Percentiles rank a stretch among this genome's conserved stretches.
Evolutionary conservation across 1,140 invertebrate genomes (phyloP).

Genomic region (Eumeta japonica): DNA sequence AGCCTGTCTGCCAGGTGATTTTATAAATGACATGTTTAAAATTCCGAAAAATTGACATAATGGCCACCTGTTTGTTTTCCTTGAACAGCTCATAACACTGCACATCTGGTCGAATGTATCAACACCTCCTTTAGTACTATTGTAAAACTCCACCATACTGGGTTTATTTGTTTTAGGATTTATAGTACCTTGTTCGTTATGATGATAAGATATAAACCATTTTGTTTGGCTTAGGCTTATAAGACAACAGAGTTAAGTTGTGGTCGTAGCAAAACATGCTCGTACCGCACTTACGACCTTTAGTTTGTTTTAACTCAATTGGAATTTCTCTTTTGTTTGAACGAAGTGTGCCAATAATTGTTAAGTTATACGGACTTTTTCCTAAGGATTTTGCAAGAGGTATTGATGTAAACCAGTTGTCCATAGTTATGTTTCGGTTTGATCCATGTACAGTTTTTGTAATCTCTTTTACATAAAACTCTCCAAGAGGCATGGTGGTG

Average conservation of each 20-base stretch:
- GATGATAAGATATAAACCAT: slow-evolving; percentile 17
- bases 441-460: slow-evolving; percentile 20
- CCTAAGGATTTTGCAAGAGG: slow-evolving; percentile 24
- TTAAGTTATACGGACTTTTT: slow-evolving; percentile 22
- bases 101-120: slow-evolving; percentile 12
- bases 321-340: slow-evolving; percentile 31
- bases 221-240: slow-evolving; percentile 31
- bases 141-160: slow-evolving; percentile 11
- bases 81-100: slow-evolving; percentile 18
- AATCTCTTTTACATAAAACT: slow-evolving; percentile 19
- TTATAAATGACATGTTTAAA: slow-evolving; percentile 14
- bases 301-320: slow-evolving; percentile 15
- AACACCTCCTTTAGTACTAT: slow-evolving; percentile 12
- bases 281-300: slow-evolving; percentile 10
- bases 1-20: slow-evolving; percentile 11
- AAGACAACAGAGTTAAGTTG: slow-evolving; percentile 30
- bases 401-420: too few species aligned
- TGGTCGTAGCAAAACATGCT: slow-evolving; percentile 27
- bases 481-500: slow-evolving; percentile 13
- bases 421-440: slow-evolving; percentile 36
- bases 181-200: slow-evolving; percentile 11
- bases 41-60: slow-evolving; percentile 15
- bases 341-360: slow-evolving; percentile 23
- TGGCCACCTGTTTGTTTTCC: slow-evolving; percentile 36
- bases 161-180: slow-evolving; percentile 7